phyloP scores from a whole-genome alignment of 2,888 invertebrate genomes.

The Gandaritis pyraliata region DNA sequence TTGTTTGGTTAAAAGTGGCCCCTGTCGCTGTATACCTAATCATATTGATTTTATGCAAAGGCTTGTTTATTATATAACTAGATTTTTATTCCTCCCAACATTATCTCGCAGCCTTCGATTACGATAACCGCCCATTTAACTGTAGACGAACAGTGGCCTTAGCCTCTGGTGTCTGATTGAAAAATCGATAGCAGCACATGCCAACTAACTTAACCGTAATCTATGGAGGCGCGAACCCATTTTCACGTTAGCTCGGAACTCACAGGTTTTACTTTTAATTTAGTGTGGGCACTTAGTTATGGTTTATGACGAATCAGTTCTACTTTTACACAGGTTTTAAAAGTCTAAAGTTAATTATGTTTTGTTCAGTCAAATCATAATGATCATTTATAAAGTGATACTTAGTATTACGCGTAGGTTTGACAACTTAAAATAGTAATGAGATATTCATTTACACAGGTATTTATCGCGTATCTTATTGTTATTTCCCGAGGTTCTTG shows the following conservation, averaged over 20 bases:
- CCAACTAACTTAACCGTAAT: slow-evolving; percentile 32
- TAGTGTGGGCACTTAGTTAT: slow-evolving; percentile 12
- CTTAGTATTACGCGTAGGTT: neutral
- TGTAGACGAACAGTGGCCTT: slow-evolving; percentile 13
- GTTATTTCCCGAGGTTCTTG: too few species aligned
- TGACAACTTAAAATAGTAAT: neutral
- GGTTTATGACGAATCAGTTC: slow-evolving; percentile 6
- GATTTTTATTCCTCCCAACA: too few species aligned
- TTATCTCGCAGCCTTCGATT: neutral
- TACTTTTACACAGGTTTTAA: neutral
- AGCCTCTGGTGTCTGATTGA: slow-evolving; percentile 60
- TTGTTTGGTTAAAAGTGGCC: too few species aligned
- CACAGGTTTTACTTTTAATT: slow-evolving; percentile 26
- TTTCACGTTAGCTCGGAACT: slow-evolving; percentile 44
- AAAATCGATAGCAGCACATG: slow-evolving; percentile 68
- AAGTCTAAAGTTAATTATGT: too few species aligned
- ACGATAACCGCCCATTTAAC: neutral
- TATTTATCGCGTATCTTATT: too few species aligned
- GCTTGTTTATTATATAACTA: too few species aligned
- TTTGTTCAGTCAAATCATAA: too few species aligned
- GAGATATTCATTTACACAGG: too few species aligned
- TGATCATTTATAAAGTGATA: too few species aligned
- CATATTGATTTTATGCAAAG: too few species aligned
- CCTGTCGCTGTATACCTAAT: too few species aligned
- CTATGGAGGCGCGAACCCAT: slow-evolving; percentile 34